Percentiles rank a stretch among this genome's conserved stretches.
Evolutionary conservation across 1,140 invertebrate genomes (phyloP).

Genomic region (Carcinoscorpius rotundicauda): DNA sequence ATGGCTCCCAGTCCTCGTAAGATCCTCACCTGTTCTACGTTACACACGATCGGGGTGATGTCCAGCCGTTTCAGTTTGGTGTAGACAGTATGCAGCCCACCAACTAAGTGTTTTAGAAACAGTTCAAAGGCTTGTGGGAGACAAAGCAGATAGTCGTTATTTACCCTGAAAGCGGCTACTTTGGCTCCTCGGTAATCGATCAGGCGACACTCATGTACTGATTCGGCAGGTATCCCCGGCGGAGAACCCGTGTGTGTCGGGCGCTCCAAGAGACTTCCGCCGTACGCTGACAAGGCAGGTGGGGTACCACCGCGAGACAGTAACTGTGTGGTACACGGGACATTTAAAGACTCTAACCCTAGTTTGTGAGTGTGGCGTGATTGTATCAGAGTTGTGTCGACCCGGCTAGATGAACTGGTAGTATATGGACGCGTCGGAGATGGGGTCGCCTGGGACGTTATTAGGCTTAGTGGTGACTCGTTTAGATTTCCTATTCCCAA

Average conservation of each 20-base stretch:
- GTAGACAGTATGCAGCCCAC: conserved; percentile 96
- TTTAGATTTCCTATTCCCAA: too few relatives aligned
- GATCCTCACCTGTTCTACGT: conserved; percentile 97
- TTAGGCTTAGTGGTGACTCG: too few relatives aligned
- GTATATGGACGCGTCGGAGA: too few relatives aligned
- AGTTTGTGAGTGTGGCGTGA: too few relatives aligned
- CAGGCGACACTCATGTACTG: conserved; percentile 89
- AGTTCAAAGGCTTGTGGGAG: conserved; percentile 97
- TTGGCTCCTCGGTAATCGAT: conserved; percentile 93
- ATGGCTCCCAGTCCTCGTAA: conserved; percentile 93
- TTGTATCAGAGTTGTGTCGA: too few relatives aligned
- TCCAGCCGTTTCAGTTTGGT: conserved; percentile 96
- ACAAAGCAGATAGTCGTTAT: conserved; percentile 92
- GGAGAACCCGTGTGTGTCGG: conserved; percentile 16
- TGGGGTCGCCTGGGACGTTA: too few relatives aligned
- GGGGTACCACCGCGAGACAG: neutral
- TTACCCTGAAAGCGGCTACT: conserved; percentile 93
- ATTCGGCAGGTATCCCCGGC: conserved; percentile 46
- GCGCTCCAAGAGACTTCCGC: neutral
- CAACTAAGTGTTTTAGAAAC: conserved; percentile 95
- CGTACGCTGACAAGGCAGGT: neutral
- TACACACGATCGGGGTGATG: conserved; percentile 96
- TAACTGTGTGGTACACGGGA: too few relatives aligned
- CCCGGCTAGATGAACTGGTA: too few relatives aligned
- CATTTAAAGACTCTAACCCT: too few relatives aligned